These are phyloP conservation scores for Gymnogyps californianus DNA, from an alignment of 2,113 vertebrate species.

Conservation along the genomic window DNA sequence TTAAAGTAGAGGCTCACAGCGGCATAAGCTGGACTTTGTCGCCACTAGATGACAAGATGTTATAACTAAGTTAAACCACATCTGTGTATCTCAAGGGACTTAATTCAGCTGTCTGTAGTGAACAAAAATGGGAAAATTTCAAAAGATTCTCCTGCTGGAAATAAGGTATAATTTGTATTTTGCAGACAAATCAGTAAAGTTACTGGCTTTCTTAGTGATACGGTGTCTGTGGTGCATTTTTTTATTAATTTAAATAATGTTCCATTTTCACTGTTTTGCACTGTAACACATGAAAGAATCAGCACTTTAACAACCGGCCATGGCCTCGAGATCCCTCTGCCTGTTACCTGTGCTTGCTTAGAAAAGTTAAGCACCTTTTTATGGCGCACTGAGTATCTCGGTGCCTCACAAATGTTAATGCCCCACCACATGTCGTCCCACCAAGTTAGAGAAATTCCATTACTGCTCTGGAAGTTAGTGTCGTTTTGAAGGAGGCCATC, in stretches of 20 bases:
- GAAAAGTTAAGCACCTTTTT: neutral
- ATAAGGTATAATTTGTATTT: constrained; percentile 99
- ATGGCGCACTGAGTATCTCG: neutral
- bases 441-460: neutral
- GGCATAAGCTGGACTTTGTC: constrained; percentile 99
- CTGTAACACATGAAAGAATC: neutral
- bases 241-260: constrained; percentile 70
- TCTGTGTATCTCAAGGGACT: constrained; percentile 98
- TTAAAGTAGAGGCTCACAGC: constrained; percentile 92
- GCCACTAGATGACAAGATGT: constrained; percentile 97
- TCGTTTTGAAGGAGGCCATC: neutral
- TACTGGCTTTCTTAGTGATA: constrained; percentile 99
- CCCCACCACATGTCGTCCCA: neutral
- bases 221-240: constrained; percentile 86
- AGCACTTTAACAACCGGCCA: neutral
- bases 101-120: constrained; percentile 98
- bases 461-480: neutral
- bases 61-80: constrained; percentile 93
- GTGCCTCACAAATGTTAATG: neutral
- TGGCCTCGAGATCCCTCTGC: neutral
- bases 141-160: constrained; percentile 91
- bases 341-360: neutral
- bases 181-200: constrained; percentile 99
- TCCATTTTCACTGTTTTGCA: constrained; percentile 22
- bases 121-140: constrained; percentile 88